Base-by-base conservation (phyloP, 2,888 invertebrate genomes). In the Pachydiplax longipennis region DNA sequence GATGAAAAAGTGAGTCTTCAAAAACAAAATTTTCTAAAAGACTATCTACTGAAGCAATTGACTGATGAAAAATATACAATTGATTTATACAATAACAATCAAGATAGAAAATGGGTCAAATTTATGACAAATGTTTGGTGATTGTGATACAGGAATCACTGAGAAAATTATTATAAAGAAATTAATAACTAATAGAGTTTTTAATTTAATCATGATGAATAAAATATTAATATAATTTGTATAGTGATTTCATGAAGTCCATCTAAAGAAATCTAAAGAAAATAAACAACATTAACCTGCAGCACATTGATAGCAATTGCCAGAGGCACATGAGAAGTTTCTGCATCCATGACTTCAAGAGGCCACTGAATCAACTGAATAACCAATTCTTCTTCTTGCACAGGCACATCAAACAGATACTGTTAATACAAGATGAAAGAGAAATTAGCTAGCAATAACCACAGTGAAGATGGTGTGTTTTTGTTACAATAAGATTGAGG, bases 341-440 rank as follows among this genome's bases (percentile, higher is more conserved):
- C n/a, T 92, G 83, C 93, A 92, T 31, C 94, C 94, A 81, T 83
- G 82, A 13, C 91, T 48, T 35, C 91, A 1, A 92, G 92, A 91
- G 94, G 93, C 92, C 94, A 94, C 93, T 95, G 95, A 92, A 94
- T 94, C 91, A 95, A 92, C 92, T 94, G 95, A 83, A 95, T 93
- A 92, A 95, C 93, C 37, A 94, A 92, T 83, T 94, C 94, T 90
- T 94, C 94, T 48, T 93, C 93, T 35, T 94, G 92, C 48, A 92
- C 93, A 22, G 92, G 92, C 65, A 95, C 93, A 81, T 94, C 94
- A 92, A 95, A 95, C 65, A 93, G 92, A 92, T 93, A 95, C 95
- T 95, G 93, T 90, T 12, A 90, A 80, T 58, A 81, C 53, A 81
- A 48, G 31, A 81, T n/a, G 44, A 12, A 83, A 91, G 65, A 81